Base-by-base conservation (phyloP, 2,888 invertebrate genomes). In the Listrodromus nycthemerus region DNA sequence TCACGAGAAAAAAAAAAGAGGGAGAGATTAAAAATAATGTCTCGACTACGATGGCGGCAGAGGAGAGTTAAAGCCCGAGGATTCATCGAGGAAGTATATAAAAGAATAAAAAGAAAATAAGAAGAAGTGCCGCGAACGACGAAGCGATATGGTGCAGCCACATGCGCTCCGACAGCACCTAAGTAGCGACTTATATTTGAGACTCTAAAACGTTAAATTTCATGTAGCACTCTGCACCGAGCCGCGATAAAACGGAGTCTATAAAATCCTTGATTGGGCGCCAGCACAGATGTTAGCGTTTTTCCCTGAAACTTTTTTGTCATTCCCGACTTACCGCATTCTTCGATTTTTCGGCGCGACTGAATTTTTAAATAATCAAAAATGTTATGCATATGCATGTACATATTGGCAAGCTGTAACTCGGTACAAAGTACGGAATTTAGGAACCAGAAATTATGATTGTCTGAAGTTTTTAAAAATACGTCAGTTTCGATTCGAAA, bases 1-100 rank as follows among this genome's bases (percentile, higher is more conserved):
- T 76, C 74, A 75, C 76, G 30, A 61, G 30, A 30, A 58, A 19
- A 24, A 8, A 24, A 24, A 16, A 16, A 13, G n/a, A 16, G 58
- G 48, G 50, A 70, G 73, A 76, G 80, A 82, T 85, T 85, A 82
- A 85, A 85, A 85, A 85, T 85, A 85, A 75, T 76, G 71, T 69
- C 67, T 50, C 63, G 71, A 73, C 16, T 77, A 19, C 58, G 55
- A 48, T 19, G 70, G 70, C 50, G 65, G 52, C 30, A 8, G 66
- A 24, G 50, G 73, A 45, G 37, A 45, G 67, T 52, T 30, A 21
- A 66, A 63, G 65, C 63, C 7, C 48, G 63, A 16, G 33, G 27
- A 50, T 66, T 70, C 63, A 77, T 74, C 77, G 65, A 77, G 80
- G 58, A 69, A 67, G 45, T 41, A 19, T 70, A 33, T 61, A 50